Evolutionary conservation across 2,888 invertebrate species (phyloP).

Genomic region (Papilio protenor): DNA sequence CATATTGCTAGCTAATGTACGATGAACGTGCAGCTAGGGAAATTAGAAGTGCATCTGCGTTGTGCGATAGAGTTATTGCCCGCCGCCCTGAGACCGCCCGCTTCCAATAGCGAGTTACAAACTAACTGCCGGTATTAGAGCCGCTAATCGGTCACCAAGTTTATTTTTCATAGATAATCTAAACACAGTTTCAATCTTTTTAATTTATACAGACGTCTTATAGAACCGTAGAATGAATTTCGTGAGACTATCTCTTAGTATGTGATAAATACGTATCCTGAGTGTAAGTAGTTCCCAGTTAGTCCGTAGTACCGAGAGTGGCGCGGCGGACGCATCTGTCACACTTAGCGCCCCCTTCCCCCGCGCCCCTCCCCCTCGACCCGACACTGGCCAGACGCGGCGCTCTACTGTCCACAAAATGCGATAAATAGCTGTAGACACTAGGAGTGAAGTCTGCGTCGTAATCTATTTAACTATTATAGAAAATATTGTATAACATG

Average conservation of each 20-base stretch:
- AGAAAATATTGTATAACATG: no score
- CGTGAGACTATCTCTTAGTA: not conserved
- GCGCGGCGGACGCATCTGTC: not conserved
- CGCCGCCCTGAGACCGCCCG: not conserved
- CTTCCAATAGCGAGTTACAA: not conserved
- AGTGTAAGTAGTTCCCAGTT: not conserved
- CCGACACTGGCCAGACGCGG: not conserved
- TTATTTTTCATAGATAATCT: no score
- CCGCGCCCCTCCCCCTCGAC: no score
- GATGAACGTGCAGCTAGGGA: constrained; percentile 1
- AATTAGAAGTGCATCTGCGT: not conserved
- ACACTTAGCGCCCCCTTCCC: not conserved
- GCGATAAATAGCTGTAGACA: not conserved
- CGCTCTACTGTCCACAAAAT: not conserved
- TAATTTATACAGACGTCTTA: no score
- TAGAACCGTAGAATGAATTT: no score
- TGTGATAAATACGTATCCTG: not conserved
- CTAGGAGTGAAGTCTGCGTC: not conserved
- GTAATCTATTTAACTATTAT: no score
- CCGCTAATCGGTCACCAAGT: not conserved
- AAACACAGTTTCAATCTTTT: no score
- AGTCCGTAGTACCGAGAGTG: not conserved
- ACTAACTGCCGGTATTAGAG: not conserved
- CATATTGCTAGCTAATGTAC: not conserved
- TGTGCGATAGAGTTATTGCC: not conserved